Base-by-base conservation (phyloP, 2,113 vertebrate species). In the Cyrtonyx montezumae region DNA sequence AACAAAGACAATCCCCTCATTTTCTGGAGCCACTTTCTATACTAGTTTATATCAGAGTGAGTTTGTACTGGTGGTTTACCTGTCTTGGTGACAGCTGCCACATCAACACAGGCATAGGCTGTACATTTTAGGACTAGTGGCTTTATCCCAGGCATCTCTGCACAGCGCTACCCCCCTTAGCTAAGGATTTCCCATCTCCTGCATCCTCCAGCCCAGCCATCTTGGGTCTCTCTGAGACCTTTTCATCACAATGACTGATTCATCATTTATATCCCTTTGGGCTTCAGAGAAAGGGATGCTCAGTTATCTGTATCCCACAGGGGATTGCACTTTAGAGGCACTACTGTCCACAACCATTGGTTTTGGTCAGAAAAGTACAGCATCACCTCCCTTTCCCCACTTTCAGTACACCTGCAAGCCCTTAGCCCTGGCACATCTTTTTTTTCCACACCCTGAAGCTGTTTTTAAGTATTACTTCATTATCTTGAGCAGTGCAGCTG, bases 311-410 rank as follows among this genome's bases (percentile, higher is more conserved):
- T 59, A 58, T 58, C 34, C 74, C 66, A 18, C 37, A 58, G 0
- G 4, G 18, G 22, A 7, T 37, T 0, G 0, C 1, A 1, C 20
- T 87, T 67, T 56, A 67, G 34, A 63, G 59, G 58, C n/a, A 42
- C 69, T 1, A 1, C 5, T 55, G 56, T 37, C 37, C 6, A 0
- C 3, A 8, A 37, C 23, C 23, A 49, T 8, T 25, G 28, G 37
- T 45, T 91, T 34, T 56, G 21, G 19, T 8, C 18, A 78, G 69
- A 71, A 81, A 78, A 91, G 25, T 34, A 74, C 36, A 81, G 20
- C 26, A 45, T 49, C 61, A 42, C 37, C 19, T 87, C 78, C 56
- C 87, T 84, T 78, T 37, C 37, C 21, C 42, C 8, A 59, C 25
- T 80, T 84, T 36, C 78, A 45, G 32, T 23, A 49, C 12, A 84